A percentile compares a stretch with the other conserved stretches of the same genome.
Evolutionary conservation across 2,888 invertebrate species (phyloP).

Genomic region (Parnassius smintheus): DNA sequence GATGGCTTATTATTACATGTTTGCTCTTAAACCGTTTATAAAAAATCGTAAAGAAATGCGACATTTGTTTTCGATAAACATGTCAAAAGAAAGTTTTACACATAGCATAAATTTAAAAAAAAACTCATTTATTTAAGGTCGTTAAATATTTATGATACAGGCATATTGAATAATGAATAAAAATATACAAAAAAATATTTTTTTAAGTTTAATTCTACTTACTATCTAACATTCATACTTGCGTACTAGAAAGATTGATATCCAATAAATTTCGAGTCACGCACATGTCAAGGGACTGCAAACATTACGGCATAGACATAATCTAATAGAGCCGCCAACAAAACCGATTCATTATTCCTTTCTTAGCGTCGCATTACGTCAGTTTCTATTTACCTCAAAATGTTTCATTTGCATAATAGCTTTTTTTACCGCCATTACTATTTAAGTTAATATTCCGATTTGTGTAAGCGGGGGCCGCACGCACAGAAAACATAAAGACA

Average conservation of each 20-base stretch:
- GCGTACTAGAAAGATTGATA: conserved; percentile 21
- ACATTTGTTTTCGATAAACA: conserved; percentile 2
- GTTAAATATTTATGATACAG: too few species aligned
- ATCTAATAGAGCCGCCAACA: conserved; percentile 60
- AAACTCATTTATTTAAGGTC: too few species aligned
- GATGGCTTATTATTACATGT: conserved; percentile 29
- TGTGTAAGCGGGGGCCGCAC: conserved; percentile 73
- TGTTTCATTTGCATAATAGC: conserved; percentile 81
- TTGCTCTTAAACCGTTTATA: conserved; percentile 11
- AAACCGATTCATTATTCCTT: conserved; percentile 73
- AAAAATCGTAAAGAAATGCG: conserved; percentile 2
- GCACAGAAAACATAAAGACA: conserved; percentile 79
- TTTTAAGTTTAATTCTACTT: conserved; percentile 1
- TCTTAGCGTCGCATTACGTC: conserved; percentile 71
- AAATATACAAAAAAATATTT: background rate
- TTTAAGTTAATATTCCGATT: conserved; percentile 80
- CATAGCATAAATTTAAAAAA: too few species aligned
- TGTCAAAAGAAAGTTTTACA: too few species aligned
- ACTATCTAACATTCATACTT: conserved; percentile 15
- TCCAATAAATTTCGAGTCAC: conserved; percentile 42
- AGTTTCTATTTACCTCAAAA: conserved; percentile 78
- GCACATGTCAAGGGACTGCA: conserved; percentile 38
- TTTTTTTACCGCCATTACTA: conserved; percentile 77
- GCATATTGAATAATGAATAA: background rate
- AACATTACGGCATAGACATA: conserved; percentile 42